These are phyloP conservation scores for Orycteropus afer DNA, from an alignment of 2,113 vertebrate genomes.

Conservation along the genomic window DNA sequence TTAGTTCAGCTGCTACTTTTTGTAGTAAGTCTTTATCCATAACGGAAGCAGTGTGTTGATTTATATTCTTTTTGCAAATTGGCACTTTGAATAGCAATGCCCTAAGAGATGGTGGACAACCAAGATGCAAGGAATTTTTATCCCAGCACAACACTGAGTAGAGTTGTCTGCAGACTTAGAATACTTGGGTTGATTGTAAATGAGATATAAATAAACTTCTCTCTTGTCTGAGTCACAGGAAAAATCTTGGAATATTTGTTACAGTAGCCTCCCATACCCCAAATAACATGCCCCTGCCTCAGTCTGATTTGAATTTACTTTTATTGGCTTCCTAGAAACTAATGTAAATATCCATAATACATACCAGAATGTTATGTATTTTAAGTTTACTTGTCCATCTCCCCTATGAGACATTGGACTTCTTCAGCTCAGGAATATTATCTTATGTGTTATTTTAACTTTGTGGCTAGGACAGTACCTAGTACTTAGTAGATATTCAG, in stretches of 20 bases:
- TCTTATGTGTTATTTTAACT: constrained; percentile 19
- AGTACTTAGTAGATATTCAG: background rate
- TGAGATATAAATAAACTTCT: background rate
- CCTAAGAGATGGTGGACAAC: background rate
- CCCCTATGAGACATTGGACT: background rate
- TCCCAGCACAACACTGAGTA: background rate
- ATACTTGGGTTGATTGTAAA: background rate
- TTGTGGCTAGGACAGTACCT: background rate
- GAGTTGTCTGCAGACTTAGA: background rate
- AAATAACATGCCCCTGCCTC: background rate
- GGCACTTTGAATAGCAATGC: background rate
- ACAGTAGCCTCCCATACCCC: background rate
- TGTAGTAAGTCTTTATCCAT: background rate
- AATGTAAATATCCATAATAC: background rate
- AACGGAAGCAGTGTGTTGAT: background rate
- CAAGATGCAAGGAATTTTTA: background rate
- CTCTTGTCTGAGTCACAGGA: background rate
- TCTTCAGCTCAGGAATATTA: constrained; percentile 9
- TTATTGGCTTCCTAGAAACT: background rate
- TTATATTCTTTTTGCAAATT: background rate
- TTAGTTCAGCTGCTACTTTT: background rate
- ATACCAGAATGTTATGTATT: background rate
- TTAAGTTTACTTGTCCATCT: constrained; percentile 17
- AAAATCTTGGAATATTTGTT: constrained; percentile 27
- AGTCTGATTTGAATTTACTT: background rate